Base-by-base conservation (phyloP, 2,797 vertebrate species). In the Erethizon dorsatum region DNA sequence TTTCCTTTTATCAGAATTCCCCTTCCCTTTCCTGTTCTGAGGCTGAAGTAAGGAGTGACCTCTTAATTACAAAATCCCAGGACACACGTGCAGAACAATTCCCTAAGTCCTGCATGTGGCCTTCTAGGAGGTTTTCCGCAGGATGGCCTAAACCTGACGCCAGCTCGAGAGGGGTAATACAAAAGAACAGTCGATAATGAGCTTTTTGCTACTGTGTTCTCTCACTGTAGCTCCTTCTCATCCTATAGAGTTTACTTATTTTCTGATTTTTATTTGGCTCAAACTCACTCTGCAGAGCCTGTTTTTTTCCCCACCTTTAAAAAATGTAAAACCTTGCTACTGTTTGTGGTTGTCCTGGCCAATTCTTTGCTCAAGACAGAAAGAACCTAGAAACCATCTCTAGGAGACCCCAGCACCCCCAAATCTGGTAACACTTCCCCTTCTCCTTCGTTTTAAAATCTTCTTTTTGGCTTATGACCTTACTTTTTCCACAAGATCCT, bases 1-100 rank as follows among this genome's bases (percentile, higher is more conserved):
- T 92, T 87, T 85, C 0, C 22, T 95, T 92, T 83, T 47, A 56
- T 5, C 33, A 17, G 91, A 65, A 87, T 86, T 96, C 9, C 37
- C n/a, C 37, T 73, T 26, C 11, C 15, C 13, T 75, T 75, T 45
- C 24, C 71, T 9, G 4, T 20, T 69, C 71, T 75, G 71, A 75
- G 24, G 41, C 41, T 45, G 41, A 50, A 24, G 20, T 20, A 71
- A 6, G 41, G 41, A 7, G 73, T 17, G 41, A 77, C 22, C 45
- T 50, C 24, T 3, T 77, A 77, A 77, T 77, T 50, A 77, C 24
- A 47, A 47, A 75, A 47, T 77, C 45, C 45, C 26, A 28, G 73
- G 41, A 67, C 45, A 47, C 45, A 4, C 7, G 73, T 77, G 13
- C 2, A 28, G 24, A 47, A 50, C 45, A 47, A 26, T 6, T 77